phyloP scores from a whole-genome alignment of 2,113 vertebrate species.

The Semicossyphus pulcher region DNA sequence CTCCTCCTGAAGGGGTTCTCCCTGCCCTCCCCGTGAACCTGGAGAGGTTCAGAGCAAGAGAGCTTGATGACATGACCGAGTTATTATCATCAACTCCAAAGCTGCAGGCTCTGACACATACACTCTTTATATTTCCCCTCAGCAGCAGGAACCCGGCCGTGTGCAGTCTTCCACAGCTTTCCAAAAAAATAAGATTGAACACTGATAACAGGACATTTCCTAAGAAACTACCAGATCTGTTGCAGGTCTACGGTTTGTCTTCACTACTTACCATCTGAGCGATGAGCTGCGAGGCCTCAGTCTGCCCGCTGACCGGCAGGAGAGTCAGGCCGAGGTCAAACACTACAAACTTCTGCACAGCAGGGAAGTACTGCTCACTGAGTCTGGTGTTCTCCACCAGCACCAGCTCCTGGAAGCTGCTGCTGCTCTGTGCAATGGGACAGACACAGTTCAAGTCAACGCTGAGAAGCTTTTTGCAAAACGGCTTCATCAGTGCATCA shows the following conservation, averaged over 20 bases:
- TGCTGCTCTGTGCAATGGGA: constrained; percentile 75
- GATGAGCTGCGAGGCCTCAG: constrained; percentile 90
- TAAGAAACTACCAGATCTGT: too few species aligned
- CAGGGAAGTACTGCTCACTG: constrained; percentile 89
- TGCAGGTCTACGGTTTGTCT: too few species aligned
- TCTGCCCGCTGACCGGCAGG: constrained; percentile 87
- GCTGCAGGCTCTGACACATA: too few species aligned
- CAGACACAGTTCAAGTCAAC: neutral
- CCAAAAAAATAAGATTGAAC: too few species aligned
- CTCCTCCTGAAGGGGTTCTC: constrained; percentile 87
- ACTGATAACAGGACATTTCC: too few species aligned
- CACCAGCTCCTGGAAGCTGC: constrained; percentile 84
- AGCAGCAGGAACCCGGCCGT: too few species aligned
- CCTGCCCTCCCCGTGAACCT: constrained; percentile 87
- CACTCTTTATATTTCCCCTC: too few species aligned
- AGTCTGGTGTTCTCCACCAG: constrained; percentile 89
- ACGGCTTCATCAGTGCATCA: fast-evolving
- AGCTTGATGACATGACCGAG: too few species aligned
- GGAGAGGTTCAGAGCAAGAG: neutral
- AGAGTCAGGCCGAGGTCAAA: constrained; percentile 92
- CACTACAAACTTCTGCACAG: constrained; percentile 89
- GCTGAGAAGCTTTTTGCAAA: neutral
- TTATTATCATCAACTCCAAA: too few species aligned
- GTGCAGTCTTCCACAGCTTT: too few species aligned
- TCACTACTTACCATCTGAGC: constrained; percentile 85